A percentile compares a stretch with the other conserved stretches of the same genome.
phyloP scores from a whole-genome alignment of 1,140 invertebrate genomes.

The Cataglyphis hispanica region DNA sequence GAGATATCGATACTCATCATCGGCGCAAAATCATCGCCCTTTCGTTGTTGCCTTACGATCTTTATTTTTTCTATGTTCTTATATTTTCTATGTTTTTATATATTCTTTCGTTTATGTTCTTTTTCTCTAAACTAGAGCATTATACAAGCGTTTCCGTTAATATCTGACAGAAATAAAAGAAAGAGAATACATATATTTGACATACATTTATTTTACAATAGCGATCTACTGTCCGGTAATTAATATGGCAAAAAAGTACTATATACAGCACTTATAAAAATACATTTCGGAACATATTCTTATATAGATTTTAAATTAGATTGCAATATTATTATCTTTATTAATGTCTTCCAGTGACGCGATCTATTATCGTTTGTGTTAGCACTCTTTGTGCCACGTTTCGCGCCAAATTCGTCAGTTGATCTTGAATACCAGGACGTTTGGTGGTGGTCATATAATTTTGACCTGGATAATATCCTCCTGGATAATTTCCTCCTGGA shows the following conservation, averaged over 20 bases:
- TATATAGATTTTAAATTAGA: background rate
- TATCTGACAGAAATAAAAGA: too few relatives aligned
- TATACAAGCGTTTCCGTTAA: too few relatives aligned
- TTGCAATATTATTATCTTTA: background rate
- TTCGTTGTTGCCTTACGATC: too few relatives aligned
- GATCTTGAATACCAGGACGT: conserved; percentile 79
- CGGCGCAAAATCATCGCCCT: background rate
- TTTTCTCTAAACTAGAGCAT: too few relatives aligned
- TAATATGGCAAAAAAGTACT: background rate
- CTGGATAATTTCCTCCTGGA: conserved; percentile 41
- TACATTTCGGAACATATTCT: background rate
- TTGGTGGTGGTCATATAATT: conserved; percentile 69
- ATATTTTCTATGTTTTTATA: too few relatives aligned
- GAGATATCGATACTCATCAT: background rate
- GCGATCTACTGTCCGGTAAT: too few relatives aligned
- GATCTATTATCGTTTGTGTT: conserved; percentile 81
- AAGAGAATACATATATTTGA: too few relatives aligned
- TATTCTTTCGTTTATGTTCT: too few relatives aligned
- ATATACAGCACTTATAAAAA: too few relatives aligned
- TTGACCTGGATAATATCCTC: conserved; percentile 58
- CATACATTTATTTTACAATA: too few relatives aligned
- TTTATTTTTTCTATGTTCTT: too few relatives aligned
- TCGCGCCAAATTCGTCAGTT: conserved; percentile 79
- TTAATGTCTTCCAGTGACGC: conserved; percentile 76
- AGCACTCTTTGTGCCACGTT: conserved; percentile 77